phyloP scores from a whole-genome alignment of 2,113 vertebrate species.

The Hippocampus barbouri region DNA sequence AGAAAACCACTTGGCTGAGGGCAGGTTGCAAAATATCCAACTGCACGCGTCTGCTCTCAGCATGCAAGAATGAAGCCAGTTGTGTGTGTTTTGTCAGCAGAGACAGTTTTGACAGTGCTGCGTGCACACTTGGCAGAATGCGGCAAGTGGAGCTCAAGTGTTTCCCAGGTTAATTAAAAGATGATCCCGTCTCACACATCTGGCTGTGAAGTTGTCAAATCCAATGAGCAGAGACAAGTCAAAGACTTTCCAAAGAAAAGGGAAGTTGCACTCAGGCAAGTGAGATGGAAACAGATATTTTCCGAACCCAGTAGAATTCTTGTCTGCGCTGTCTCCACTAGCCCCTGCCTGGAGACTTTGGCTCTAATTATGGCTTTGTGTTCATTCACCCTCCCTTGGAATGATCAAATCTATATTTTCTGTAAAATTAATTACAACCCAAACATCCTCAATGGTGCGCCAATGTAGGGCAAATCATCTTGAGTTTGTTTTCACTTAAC shows the following conservation, averaged over 20 bases:
- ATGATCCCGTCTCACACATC: conserved; percentile 48
- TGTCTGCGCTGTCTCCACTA: not conserved
- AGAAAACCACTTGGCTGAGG: not conserved
- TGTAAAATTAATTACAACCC: too few species aligned
- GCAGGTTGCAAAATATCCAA: not conserved
- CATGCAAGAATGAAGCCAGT: conserved; percentile 4
- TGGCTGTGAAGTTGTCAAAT: conserved; percentile 51
- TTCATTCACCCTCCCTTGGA: not conserved
- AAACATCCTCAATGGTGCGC: too few species aligned
- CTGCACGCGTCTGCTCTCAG: not conserved
- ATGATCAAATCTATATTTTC: not conserved
- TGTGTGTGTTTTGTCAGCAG: conserved; percentile 10
- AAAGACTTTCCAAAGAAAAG: conserved; percentile 25
- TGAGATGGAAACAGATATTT: conserved; percentile 32
- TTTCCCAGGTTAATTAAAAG: conserved; percentile 60
- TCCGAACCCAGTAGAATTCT: not conserved
- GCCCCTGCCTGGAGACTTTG: not conserved
- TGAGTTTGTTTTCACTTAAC: too few species aligned
- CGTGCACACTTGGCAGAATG: conserved; percentile 16
- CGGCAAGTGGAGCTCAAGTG: conserved; percentile 17
- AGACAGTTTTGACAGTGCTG: conserved; percentile 15
- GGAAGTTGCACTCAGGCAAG: conserved; percentile 30
- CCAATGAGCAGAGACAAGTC: conserved; percentile 38
- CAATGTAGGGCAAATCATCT: too few species aligned
- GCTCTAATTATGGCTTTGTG: not conserved